Evolutionary conservation across 2,113 vertebrate species (phyloP), one percentile per base, ranked within the genome.

Genomic region (Hiodon tergisus): DNA sequence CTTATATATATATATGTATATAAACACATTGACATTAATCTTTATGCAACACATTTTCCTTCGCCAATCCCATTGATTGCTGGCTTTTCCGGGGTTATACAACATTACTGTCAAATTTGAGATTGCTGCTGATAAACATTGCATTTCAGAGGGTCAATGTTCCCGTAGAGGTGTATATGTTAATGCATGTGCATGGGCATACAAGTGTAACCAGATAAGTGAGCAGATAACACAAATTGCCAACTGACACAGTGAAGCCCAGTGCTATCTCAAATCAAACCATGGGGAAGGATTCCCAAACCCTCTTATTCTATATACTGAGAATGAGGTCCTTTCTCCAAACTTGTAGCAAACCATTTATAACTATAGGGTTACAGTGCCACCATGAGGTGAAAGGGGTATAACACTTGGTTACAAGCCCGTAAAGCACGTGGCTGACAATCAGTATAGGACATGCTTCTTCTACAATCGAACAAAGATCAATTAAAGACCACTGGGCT

Each of bases 301-400:
- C 16, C n/a, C 5, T 31, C 53, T 1, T 72, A 5, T 52, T 59
- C 57, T 48, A 16, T 61, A 4, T 4, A 61, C 59, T n/a, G 53
- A 9, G n/a, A 58, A 58, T 57, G 16, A 70, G 9, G 7, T 55
- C 3, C 31, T 13, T 48, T 46, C 10, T 58, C 54, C 17, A 14
- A 53, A 66, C 31, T 17, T 10, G 16, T 48, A 66, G 13, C 0
- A 6, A 17, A 46, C 54, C 13, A 52, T 9, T 63, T 62, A 31
- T 48, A 73, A 65, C 61, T 54, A 63, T 31, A 75, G 46, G 54
- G 46, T 68, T 75, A 50, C 51, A 63, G 73, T 54, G 73, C 73
- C 73, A 59, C 55, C 63, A 48, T 54, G 31, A 48, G 53, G 50
- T 75, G 47, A 47, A 16, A 47, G 2, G 51, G 46, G 46, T 31